These are phyloP conservation scores for Oegoconia quadripuncta DNA, from an alignment of 2,888 invertebrate genomes.

Conservation along the genomic window DNA sequence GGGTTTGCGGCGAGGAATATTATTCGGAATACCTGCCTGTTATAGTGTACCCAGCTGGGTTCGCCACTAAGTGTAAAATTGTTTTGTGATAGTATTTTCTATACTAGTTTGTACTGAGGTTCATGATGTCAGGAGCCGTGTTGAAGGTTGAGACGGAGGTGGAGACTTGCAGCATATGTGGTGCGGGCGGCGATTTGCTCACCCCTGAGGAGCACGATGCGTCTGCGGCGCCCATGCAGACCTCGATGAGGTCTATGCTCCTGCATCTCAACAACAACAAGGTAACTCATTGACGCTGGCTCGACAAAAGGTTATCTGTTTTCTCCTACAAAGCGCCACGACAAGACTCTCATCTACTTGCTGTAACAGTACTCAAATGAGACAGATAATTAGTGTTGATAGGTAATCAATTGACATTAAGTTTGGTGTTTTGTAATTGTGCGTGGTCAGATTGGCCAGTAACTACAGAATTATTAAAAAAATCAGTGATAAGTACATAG, in stretches of 20 bases:
- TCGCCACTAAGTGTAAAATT: too few species aligned
- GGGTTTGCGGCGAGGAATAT: too few species aligned
- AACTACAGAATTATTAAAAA: too few species aligned
- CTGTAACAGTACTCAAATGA: neutral
- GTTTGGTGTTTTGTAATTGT: too few species aligned
- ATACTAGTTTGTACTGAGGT: neutral
- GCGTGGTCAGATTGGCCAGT: too few species aligned
- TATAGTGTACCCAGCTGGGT: too few species aligned
- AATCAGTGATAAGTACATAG: too few species aligned
- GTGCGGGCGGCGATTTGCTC: constrained; percentile 45
- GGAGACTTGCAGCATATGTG: constrained; percentile 59
- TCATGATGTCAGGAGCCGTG: constrained; percentile 26
- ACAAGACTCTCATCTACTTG: neutral
- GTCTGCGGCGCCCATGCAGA: constrained; percentile 37
- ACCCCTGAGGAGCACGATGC: constrained; percentile 65
- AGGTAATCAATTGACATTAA: too few species aligned
- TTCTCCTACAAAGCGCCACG: neutral
- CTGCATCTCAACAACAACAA: constrained; percentile 63
- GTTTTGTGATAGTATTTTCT: too few species aligned
- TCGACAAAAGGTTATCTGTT: neutral
- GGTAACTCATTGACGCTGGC: constrained; percentile 31
- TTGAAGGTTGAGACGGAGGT: constrained; percentile 51
- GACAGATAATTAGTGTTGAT: too few species aligned
- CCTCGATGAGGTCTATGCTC: constrained; percentile 59
- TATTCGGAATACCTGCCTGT: too few species aligned